Evolutionary conservation across 2,797 vertebrate genomes (phyloP), one percentile per base, ranked within the genome.

Genomic region (Artibeus jamaicensis): DNA sequence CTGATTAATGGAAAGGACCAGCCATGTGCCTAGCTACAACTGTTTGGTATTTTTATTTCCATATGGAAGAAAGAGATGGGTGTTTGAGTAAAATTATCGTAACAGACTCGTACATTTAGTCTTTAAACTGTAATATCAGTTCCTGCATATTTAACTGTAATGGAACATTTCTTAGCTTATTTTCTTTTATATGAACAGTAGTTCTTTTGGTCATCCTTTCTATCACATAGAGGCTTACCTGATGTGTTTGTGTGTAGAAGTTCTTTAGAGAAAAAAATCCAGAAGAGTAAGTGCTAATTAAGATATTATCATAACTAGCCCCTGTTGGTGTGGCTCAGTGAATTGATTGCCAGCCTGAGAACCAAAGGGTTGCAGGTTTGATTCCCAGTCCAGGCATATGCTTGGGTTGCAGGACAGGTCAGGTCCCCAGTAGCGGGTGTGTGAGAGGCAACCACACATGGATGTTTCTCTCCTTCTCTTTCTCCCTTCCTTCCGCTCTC

Each of bases 211-310:
- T 46, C 7, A 86, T 77, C 5, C 12, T 53, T 76, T 81, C 44
- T 70, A 62, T 34, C 26, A 67, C 9, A 4, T 10, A 46, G 16
- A 34, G 2, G 3, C 6, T 82, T 57, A 67, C 34, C 6, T 46
- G 3, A 2, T 8, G 4, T 57, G 1, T 26, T 3, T 62, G 2
- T 39, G 4, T 59, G 2, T 78, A 5, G 4, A 89, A 26, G 1
- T 39, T 77, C 18, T 81, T 74, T 65, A 24, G n/a, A n/a, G 24
- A 79, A 62, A 82, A 32, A 81, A 34, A 70, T 37, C 2, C 26
- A 88, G 32, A 92, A 91, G 11, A 16, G 12, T 59, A 50, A 57
- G 2, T 67, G 6, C 82, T 77, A 26, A n/a, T 57, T 67, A 9
- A 57, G 8, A 1, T 4, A 21, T 93, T 32, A 29, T 74, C 32